Conservation (phyloP, 2,113 vertebrate species). For the Takifugu bimaculatus region DNA sequence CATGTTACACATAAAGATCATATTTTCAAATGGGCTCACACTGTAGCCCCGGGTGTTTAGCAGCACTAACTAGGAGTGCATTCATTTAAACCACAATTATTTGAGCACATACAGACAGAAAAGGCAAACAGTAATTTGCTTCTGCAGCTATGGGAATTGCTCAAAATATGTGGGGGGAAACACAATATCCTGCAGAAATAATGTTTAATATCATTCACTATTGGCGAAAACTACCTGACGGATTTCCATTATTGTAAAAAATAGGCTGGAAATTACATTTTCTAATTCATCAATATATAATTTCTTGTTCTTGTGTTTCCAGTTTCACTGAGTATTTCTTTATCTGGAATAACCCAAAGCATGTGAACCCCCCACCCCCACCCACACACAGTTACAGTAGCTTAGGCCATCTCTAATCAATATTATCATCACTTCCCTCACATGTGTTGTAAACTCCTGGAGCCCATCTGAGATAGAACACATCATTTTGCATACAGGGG, state of each 20-base stretch:
- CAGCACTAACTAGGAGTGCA: not conserved
- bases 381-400: constrained; percentile 17
- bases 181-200: constrained; percentile 12
- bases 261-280: constrained; percentile 35
- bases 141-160: constrained; percentile 12
- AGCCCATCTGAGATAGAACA: constrained; percentile 49
- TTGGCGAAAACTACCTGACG: constrained; percentile 21
- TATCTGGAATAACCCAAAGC: not conserved
- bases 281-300: constrained; percentile 17
- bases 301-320: constrained; percentile 6
- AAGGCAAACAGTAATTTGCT: constrained; percentile 8
- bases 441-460: constrained; percentile 56
- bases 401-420: constrained; percentile 58
- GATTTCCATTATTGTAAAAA: constrained; percentile 36
- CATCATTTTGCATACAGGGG: constrained; percentile 60
- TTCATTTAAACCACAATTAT: constrained; percentile 12
- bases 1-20: constrained; percentile 3
- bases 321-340: not conserved
- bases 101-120: constrained; percentile 13
- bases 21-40: constrained; percentile 21
- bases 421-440: constrained; percentile 48
- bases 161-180: constrained; percentile 15
- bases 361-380: too few species aligned
- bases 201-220: constrained; percentile 4
- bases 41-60: constrained; percentile 27